Conservation (phyloP, 2,888 invertebrate species). For the Eristalinus aeneus region DNA sequence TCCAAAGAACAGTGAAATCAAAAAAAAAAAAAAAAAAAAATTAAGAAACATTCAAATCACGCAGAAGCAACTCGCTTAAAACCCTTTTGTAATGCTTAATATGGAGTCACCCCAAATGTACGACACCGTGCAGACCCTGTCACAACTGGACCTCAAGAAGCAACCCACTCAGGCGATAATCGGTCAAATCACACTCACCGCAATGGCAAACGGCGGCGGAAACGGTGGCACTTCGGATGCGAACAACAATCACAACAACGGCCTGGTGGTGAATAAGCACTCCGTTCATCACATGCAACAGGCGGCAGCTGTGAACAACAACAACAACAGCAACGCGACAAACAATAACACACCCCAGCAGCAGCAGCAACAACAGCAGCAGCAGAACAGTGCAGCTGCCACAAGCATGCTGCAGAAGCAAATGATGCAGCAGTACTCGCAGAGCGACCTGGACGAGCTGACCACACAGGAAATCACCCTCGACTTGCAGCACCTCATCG, state of each 20-base stretch:
- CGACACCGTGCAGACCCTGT: constrained; percentile 80
- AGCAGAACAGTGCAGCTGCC: constrained; percentile 73
- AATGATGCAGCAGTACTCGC: constrained; percentile 88
- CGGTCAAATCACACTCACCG: constrained; percentile 79
- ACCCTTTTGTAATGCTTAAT: constrained; percentile 76
- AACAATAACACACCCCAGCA: constrained; percentile 72
- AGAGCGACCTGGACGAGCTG: constrained; percentile 92
- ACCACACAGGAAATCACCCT: constrained; percentile 96
- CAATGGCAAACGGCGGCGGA: constrained; percentile 75
- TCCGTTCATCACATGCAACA: constrained; percentile 80
- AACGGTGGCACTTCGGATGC: constrained; percentile 74
- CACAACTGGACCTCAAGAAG: constrained; percentile 80
- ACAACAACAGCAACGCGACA: constrained; percentile 72
- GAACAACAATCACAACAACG: constrained; percentile 74
- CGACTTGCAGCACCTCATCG: constrained; percentile 95
- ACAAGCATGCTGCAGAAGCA: constrained; percentile 82
- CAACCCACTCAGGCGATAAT: constrained; percentile 80
- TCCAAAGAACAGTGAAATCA: constrained; percentile 21
- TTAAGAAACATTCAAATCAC: neutral
- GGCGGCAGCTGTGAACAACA: constrained; percentile 76
- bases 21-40: constrained; percentile 3
- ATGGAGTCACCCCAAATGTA: constrained; percentile 82
- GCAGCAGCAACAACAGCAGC: constrained; percentile 75
- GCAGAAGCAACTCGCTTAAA: neutral
- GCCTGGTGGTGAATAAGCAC: constrained; percentile 79